These are phyloP conservation scores for Mythimna loreyi DNA, from an alignment of 2,888 invertebrate genomes.

Conservation along the genomic window DNA sequence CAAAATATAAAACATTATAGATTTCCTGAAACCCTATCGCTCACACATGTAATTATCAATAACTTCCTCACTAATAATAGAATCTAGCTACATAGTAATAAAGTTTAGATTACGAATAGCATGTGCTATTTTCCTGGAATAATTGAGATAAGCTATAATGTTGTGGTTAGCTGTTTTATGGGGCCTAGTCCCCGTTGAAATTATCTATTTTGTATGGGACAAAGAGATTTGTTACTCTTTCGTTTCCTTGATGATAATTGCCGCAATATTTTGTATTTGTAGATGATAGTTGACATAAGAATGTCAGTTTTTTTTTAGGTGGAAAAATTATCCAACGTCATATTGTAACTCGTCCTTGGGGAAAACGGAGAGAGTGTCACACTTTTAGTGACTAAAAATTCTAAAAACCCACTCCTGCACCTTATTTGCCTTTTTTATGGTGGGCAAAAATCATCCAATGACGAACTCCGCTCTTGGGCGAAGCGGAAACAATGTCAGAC, in stretches of 20 bases:
- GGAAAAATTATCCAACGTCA: no score
- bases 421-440: no score
- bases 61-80: conserved; percentile 25
- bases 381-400: no score
- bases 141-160: conserved; percentile 53
- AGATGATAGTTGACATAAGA: conserved; percentile 13
- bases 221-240: conserved; percentile 28
- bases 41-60: conserved; percentile 50
- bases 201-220: conserved; percentile 32
- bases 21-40: conserved; percentile 62
- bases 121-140: conserved; percentile 49
- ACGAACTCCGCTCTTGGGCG: no score
- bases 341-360: no score
- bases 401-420: no score
- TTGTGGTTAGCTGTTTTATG: conserved; percentile 34
- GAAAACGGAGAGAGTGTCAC: no score
- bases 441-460: no score
- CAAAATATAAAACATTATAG: conserved; percentile 39
- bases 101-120: conserved; percentile 30
- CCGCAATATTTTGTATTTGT: background rate
- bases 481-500: no score
- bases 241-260: conserved; percentile 17
- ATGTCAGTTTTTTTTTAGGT: no score
- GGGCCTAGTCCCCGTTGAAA: conserved; percentile 26
- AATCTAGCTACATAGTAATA: conserved; percentile 45